Evolutionary conservation across 2,888 invertebrate species (phyloP), one percentile per base, ranked within the genome.

Genomic region (Xanthorhoe designata): DNA sequence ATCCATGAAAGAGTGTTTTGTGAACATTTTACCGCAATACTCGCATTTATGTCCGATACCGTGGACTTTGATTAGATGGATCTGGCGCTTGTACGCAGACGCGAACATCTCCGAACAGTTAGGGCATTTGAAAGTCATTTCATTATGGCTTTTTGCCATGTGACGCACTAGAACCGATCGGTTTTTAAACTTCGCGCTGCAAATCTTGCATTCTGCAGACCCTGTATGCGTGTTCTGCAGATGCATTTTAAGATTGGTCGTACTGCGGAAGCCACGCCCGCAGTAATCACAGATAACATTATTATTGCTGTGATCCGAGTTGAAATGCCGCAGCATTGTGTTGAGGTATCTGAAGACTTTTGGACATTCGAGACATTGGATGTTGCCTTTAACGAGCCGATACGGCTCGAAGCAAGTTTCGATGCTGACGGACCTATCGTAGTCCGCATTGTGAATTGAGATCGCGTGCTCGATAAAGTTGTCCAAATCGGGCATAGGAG

Each of bases 1-100:
- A 52, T 90, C 89, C 91, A 91, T 91, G 24, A 92, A 92, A 0
- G 92, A 92, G 65, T 92, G 91, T 9, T 91, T 84, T 0, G 92
- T 92, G 45, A 92, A 92, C 91, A 92, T 89, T 61, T 87, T 87
- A 0, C 82, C 89, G 45, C 92, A 92, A 51, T 85, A 86, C 18
- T 74, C 80, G 19, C 92, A 92, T 47, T 90, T 92, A 61, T 92
- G 92, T 0, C 93, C 93, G 0, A 88, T 84, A 62, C 90, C 85
- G 69, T 93, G 92, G 53, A 88, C 92, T 24, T 92, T 87, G 8
- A 94, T 94, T 70, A 94, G 74, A 68, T 95, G 95, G 69, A 93
- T 91, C 58, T 90, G 91, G 38, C 94, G 87, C 63, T 94, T 94
- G 4, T 94, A 92, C 5, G 92, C 89, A 0, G 94, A 94, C 1